These are phyloP conservation scores for Furcifer pardalis DNA, from an alignment of 2,797 vertebrate genomes.

Conservation along the genomic window DNA sequence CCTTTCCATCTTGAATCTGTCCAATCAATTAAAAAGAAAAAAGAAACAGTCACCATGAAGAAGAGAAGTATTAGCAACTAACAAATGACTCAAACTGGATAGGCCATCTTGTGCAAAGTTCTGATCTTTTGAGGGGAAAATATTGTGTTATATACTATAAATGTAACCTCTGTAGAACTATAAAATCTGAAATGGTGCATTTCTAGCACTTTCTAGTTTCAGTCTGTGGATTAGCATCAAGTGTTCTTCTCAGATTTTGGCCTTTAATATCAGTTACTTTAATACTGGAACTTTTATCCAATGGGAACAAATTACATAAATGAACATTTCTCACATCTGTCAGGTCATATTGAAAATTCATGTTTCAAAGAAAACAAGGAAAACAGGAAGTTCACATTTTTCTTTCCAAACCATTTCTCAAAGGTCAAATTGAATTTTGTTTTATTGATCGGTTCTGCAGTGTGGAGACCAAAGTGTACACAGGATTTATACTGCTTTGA, in stretches of 20 bases:
- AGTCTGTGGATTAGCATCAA: not conserved
- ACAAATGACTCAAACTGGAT: too few species aligned
- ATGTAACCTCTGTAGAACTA: not conserved
- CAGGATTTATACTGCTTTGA: slow-evolving; percentile 12
- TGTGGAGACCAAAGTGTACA: not conserved
- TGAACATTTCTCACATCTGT: not conserved
- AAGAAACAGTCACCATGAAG: too few species aligned
- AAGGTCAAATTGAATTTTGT: not conserved
- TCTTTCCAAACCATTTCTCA: not conserved
- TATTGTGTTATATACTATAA: not conserved
- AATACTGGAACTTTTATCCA: not conserved
- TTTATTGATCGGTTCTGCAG: not conserved
- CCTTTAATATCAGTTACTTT: not conserved
- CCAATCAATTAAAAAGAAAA: too few species aligned
- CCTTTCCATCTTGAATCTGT: too few species aligned
- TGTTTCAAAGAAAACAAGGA: not conserved
- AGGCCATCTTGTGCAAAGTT: too few species aligned
- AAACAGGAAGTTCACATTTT: not conserved
- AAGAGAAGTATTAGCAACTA: too few species aligned
- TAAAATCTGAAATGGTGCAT: not conserved
- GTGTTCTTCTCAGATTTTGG: not conserved
- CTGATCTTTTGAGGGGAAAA: too few species aligned
- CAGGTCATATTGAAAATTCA: not conserved
- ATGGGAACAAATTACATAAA: not conserved
- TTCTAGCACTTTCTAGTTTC: not conserved